Evolutionary conservation across 2,888 invertebrate genomes (phyloP).

Genomic region (Gnatocerus cornutus): DNA sequence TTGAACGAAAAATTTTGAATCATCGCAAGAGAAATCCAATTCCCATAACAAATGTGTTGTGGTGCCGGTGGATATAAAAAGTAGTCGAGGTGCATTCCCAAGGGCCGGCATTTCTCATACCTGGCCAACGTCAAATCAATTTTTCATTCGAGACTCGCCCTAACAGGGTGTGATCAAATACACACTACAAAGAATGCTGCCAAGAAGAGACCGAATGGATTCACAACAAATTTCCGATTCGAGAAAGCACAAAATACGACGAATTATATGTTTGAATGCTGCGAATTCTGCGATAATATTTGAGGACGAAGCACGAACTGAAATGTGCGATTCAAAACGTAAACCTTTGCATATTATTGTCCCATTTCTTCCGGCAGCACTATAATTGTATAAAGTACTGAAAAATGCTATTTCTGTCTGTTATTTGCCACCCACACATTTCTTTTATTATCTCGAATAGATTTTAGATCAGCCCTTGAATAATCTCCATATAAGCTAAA

Average conservation of each 20-base stretch:
- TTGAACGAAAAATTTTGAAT: conserved; percentile 6
- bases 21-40: conserved; percentile 14
- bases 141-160: conserved; percentile 44
- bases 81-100: conserved; percentile 53
- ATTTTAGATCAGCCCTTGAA: neutral
- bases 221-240: neutral
- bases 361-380: too few relatives aligned
- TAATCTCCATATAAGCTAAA: neutral
- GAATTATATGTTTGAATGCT: neutral
- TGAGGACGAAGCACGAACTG: neutral
- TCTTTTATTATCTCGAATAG: too few relatives aligned
- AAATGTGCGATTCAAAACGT: neutral
- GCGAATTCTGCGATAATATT: neutral
- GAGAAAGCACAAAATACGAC: conserved; percentile 6
- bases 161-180: conserved; percentile 56
- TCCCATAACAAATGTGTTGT: conserved; percentile 42
- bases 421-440: too few relatives aligned
- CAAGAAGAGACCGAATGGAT: conserved; percentile 9
- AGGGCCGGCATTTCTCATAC: conserved; percentile 56
- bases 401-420: too few relatives aligned
- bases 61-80: conserved; percentile 26
- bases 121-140: conserved; percentile 45
- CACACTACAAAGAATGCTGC: conserved; percentile 51
- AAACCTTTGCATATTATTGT: neutral
- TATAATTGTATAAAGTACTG: too few relatives aligned